A percentile compares a stretch with the other conserved stretches of the same genome.
Evolutionary conservation across 2,888 invertebrate genomes (phyloP).

Genomic region (Noctuana brunneofusca): DNA sequence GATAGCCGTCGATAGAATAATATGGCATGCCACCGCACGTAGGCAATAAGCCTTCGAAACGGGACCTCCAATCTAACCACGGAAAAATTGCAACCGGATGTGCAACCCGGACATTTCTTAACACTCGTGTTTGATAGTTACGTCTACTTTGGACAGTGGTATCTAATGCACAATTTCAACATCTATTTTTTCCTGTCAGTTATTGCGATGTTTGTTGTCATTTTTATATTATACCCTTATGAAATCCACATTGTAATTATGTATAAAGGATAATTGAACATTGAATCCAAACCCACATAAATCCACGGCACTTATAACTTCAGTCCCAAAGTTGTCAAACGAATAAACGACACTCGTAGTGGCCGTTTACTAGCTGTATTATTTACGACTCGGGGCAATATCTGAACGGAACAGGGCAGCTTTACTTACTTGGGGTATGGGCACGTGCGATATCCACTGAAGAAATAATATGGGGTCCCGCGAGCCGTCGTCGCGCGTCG

Average conservation of each 20-base stretch:
- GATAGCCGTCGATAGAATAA: slow-evolving; percentile 81
- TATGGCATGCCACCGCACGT: slow-evolving; percentile 79
- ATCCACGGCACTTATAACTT: neutral
- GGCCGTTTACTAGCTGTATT: neutral
- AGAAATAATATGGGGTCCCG: neutral
- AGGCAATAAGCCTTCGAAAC: slow-evolving; percentile 80
- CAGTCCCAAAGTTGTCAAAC: neutral
- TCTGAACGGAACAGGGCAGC: neutral
- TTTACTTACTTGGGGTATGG: neutral
- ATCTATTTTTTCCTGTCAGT: neutral
- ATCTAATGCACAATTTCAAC: neutral
- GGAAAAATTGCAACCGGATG: slow-evolving; percentile 69
- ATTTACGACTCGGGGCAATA: slow-evolving; percentile 1
- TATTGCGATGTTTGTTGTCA: no score
- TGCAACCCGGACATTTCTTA: neutral
- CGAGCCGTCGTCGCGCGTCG: slow-evolving; percentile 29
- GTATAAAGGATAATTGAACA: neutral
- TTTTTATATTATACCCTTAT: no score
- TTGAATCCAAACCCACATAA: neutral
- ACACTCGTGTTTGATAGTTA: neutral
- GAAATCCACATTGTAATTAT: neutral
- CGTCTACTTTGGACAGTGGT: neutral
- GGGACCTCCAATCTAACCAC: slow-evolving; percentile 68
- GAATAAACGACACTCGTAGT: slow-evolving; percentile 1
- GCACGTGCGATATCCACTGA: neutral